Evolutionary conservation across 2,888 invertebrate genomes (phyloP).

Genomic region (Nudaria mundana): DNA sequence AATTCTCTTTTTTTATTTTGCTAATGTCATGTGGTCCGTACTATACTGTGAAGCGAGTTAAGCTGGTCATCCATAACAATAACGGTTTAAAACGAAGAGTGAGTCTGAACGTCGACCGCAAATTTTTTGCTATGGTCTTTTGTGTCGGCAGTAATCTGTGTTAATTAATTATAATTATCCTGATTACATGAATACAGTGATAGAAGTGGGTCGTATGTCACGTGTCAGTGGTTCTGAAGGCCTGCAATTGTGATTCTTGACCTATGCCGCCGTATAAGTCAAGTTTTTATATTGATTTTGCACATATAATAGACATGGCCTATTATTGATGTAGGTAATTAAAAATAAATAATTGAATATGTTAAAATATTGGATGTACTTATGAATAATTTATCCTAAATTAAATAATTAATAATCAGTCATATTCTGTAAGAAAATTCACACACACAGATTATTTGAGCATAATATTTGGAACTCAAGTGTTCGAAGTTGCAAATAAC

Average conservation of each 20-base stretch:
- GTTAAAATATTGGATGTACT: too few relatives aligned
- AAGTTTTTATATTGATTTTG: slow-evolving; percentile 55
- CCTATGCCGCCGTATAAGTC: slow-evolving; percentile 38
- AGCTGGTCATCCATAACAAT: slow-evolving; percentile 47
- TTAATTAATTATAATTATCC: slow-evolving; percentile 68
- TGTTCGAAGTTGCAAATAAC: background rate
- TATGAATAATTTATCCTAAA: too few relatives aligned
- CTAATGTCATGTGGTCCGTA: slow-evolving; percentile 35
- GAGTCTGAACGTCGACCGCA: slow-evolving; percentile 37
- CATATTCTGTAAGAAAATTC: too few relatives aligned
- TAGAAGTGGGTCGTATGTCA: slow-evolving; percentile 55
- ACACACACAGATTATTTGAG: too few relatives aligned
- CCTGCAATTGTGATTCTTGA: slow-evolving; percentile 23
- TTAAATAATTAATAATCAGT: too few relatives aligned
- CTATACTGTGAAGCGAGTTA: slow-evolving; percentile 37
- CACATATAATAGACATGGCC: slow-evolving; percentile 56
- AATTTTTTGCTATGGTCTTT: slow-evolving; percentile 46
- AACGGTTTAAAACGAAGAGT: slow-evolving; percentile 38
- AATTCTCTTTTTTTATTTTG: slow-evolving; percentile 26
- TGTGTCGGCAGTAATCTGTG: slow-evolving; percentile 58
- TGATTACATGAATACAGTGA: slow-evolving; percentile 59
- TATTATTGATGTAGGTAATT: too few relatives aligned
- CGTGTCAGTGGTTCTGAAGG: slow-evolving; percentile 36
- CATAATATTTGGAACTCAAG: too few relatives aligned
- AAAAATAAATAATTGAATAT: too few relatives aligned